Base-by-base conservation (phyloP, 1,140 invertebrate species). In the Panagrolaimus sp. region DNA sequence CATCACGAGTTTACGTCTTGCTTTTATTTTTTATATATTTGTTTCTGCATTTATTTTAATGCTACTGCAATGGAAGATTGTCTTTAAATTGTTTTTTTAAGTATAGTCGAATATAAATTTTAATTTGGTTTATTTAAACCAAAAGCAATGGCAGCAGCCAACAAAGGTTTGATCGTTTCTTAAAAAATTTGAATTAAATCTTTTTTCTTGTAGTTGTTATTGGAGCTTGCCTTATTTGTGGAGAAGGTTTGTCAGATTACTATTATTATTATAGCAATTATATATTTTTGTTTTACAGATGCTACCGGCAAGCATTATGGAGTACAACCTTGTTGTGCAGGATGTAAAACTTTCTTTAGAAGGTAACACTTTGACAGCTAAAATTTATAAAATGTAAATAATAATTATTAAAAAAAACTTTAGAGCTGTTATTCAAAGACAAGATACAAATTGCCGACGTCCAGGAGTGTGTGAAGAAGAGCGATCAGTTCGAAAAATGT, bases 281-380 rank as follows among this genome's bases (percentile, higher is more conserved):
- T 20, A 20, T 25, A 20, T 20, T 25, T 11, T 57, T 16, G 2
- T 11, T 57, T 57, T 57, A 25, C 27, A 57, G 51, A 57, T 27
- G 51, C 51, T 27, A 57, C 93, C 0, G 96, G 96, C 0, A 98
- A 98, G 84, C 96, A 99, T 83, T 99, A 99, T 81, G 95, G 96
- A n/a, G 97, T 98, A 66, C 53, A 51, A 65, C 27, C 78, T 14
- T 73, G 76, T 57, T 76, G 74, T 64, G 98, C 94, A 83, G 94
- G 94, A 0, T 98, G 96, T 82, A 96, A 98, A 51, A 76, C 70
- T 51, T 68, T 77, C 63, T 77, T 66, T 61, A 38, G 63, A 53
- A 64, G 68, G 45, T 72, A 71, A 67, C 73, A 84, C 14, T 25
- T 65, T 27, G n/a, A n/a, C 7, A 7, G 25, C 8, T 9, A 82